Evolutionary conservation across 92 coral and sea anemone genomes (phyloP).

Genomic region (Porites divaricata): DNA sequence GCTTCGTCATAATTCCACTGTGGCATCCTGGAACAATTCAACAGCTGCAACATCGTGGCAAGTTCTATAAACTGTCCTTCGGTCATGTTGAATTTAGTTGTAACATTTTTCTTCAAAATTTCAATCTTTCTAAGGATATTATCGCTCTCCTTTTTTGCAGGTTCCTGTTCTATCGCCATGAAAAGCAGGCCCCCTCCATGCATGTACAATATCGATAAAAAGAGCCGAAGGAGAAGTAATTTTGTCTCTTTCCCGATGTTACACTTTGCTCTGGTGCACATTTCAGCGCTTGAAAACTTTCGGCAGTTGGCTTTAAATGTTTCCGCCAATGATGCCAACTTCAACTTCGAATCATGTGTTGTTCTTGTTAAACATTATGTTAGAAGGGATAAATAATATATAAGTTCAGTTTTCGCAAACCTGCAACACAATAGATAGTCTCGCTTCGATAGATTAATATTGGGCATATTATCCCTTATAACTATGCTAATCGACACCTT

Average conservation of each 20-base stretch:
- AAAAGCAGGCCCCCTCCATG: conserved; percentile 42
- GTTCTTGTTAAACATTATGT: background rate
- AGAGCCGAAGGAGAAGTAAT: conserved; percentile 20
- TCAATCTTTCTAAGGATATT: background rate
- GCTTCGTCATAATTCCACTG: conserved; percentile 45
- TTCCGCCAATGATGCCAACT: background rate
- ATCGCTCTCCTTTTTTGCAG: background rate
- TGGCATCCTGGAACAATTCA: background rate
- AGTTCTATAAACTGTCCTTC: conserved; percentile 25
- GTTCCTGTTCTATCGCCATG: conserved; percentile 41
- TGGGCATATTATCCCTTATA: too few species aligned
- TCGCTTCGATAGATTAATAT: too few species aligned
- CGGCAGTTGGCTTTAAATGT: background rate
- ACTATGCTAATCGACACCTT: too few species aligned
- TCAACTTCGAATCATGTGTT: too few species aligned
- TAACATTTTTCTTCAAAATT: conserved; percentile 12
- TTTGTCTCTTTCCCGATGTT: conserved; percentile 12
- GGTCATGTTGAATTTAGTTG: conserved; percentile 22
- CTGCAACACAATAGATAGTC: too few species aligned
- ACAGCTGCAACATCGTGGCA: background rate
- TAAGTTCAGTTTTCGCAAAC: too few species aligned
- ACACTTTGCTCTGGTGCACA: background rate
- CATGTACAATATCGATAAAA: conserved; percentile 9
- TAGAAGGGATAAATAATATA: background rate
- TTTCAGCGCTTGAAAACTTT: background rate